These are phyloP conservation scores for Phlogophora meticulosa DNA, from an alignment of 2,888 invertebrate genomes.

Conservation along the genomic window DNA sequence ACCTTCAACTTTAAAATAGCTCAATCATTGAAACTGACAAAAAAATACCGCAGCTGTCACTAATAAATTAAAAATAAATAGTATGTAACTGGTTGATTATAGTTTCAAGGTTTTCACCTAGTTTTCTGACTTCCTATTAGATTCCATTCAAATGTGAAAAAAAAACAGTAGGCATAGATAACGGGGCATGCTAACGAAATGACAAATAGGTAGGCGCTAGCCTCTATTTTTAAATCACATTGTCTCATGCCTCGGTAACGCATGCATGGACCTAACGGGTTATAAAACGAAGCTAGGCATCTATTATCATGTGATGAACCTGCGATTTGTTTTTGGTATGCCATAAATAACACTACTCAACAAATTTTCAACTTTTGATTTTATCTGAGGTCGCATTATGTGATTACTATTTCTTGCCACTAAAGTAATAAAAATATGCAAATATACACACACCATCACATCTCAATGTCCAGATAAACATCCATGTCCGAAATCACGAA, in stretches of 20 bases:
- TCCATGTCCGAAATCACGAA: too few relatives aligned
- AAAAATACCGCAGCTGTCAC: background rate
- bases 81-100: slow-evolving; percentile 7
- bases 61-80: slow-evolving; percentile 11
- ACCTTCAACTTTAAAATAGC: background rate
- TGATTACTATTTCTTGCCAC: too few relatives aligned
- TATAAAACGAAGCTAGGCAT: slow-evolving; percentile 30
- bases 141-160: slow-evolving; percentile 43
- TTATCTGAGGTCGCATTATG: too few relatives aligned
- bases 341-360: too few relatives aligned
- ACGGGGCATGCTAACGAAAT: slow-evolving; percentile 53
- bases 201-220: slow-evolving; percentile 38
- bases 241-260: slow-evolving; percentile 64
- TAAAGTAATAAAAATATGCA: too few relatives aligned
- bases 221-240: slow-evolving; percentile 68
- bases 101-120: slow-evolving; percentile 46
- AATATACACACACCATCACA: too few relatives aligned
- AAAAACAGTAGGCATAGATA: slow-evolving; percentile 40
- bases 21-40: background rate
- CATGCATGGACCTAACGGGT: slow-evolving; percentile 63
- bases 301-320: slow-evolving; percentile 43
- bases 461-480: too few relatives aligned
- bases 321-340: slow-evolving; percentile 43
- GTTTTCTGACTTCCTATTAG: slow-evolving; percentile 53
- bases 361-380: too few relatives aligned